Percentiles rank a stretch among this genome's conserved stretches.
These are phyloP conservation scores for Myzus persicae DNA, from an alignment of 1,140 invertebrate species.

Conservation along the genomic window DNA sequence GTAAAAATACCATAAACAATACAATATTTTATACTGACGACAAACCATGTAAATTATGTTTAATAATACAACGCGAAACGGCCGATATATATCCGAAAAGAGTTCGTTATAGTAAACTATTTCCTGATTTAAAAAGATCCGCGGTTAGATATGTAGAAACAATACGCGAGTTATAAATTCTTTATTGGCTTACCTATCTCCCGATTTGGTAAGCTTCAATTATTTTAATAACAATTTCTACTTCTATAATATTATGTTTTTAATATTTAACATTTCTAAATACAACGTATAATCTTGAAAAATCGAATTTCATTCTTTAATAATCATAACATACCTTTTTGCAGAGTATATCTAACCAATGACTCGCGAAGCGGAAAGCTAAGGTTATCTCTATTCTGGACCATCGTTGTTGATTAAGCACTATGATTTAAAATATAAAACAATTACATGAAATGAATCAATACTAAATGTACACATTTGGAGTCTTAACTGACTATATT, in stretches of 20 bases:
- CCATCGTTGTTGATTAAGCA: not conserved
- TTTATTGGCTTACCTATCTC: not conserved
- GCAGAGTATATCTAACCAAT: not conserved
- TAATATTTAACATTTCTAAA: too few species aligned
- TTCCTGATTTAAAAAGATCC: not conserved
- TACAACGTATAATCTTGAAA: too few species aligned
- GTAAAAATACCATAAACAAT: not conserved
- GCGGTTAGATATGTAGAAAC: not conserved
- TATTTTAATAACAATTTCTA: not conserved
- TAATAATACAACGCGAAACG: not conserved
- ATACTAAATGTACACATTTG: not conserved
- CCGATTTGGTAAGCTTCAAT: not conserved
- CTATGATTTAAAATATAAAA: not conserved
- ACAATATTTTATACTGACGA: not conserved
- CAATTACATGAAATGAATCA: not conserved
- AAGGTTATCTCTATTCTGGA: not conserved
- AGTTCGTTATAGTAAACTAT: not conserved
- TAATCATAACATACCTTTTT: not conserved
- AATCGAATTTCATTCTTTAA: too few species aligned
- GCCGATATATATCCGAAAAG: not conserved
- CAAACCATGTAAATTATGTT: not conserved
- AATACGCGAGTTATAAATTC: not conserved
- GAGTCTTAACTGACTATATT: too few species aligned
- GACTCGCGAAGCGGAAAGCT: not conserved
- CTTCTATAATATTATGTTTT: too few species aligned